Base-by-base conservation (phyloP, 1,140 invertebrate species). In the Diprion similis region DNA sequence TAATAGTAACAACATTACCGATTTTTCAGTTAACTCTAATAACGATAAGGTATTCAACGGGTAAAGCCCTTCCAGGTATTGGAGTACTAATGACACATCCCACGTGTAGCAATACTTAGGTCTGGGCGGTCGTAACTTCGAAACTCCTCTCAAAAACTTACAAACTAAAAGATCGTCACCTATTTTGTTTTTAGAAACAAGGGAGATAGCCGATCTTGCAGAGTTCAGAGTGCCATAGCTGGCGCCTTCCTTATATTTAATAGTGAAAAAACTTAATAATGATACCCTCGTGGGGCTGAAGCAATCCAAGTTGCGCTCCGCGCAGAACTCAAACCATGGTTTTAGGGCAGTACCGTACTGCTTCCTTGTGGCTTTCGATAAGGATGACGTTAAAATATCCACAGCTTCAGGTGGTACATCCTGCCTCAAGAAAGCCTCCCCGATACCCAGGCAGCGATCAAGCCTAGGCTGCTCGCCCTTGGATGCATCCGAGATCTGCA, bases 71-170 rank as follows among this genome's bases (percentile, higher is more conserved):
- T 73, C 73, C 47, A 83, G 59, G 66, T 73, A 76, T 48, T 79
- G 46, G 68, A 85, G 74, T 4, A 83, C 79, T 8, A 78, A 19
- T 51, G 77, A 68, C 4, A 79, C 77, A 68, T 84, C 79, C 82
- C 80, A 85, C 9, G 77, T 79, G 11, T 10, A 45, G 46, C n/a
- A 70, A 74, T 84, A 84, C 75, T 81, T 84, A 0, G 79, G 79
- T 59, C 45, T 59, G 8, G 71, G 17, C 11, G 82, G 82, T 59
- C 74, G 78, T 59, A 37, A 47, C 68, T 71, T 81, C 67, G 59
- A 82, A n/a, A 75, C 51, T 6, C 81, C 82, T 75, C 79, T 83
- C 1, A 83, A 70, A 67, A 83, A 80, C 46, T 81, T 69, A 65
- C 65, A 72, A 9, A 82, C 66, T 47, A 19, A 37, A 18, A 76